phyloP scores from a whole-genome alignment of 2,888 invertebrate genomes.

The Agriopis aurantiaria region DNA sequence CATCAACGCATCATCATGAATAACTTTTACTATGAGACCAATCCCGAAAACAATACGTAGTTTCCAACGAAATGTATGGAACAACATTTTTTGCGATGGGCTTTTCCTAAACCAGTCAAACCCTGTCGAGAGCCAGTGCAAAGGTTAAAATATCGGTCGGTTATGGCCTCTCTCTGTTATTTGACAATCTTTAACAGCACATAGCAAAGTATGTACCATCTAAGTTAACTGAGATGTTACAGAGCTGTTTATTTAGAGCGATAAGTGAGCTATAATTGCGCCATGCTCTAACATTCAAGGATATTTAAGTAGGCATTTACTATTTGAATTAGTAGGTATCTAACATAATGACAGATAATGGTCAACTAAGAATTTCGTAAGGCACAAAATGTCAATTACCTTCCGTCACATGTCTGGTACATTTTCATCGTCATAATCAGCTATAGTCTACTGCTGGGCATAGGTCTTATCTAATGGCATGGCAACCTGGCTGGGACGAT shows the following conservation, averaged over 20 bases:
- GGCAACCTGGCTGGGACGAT: too few species aligned
- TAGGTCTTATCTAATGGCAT: too few species aligned
- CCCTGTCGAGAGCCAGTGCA: too few species aligned
- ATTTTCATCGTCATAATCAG: not conserved
- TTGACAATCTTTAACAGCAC: not conserved
- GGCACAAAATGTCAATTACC: slow-evolving; percentile 13
- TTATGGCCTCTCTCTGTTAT: not conserved
- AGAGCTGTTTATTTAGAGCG: slow-evolving; percentile 22
- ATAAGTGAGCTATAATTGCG: slow-evolving; percentile 30
- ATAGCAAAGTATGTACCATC: not conserved
- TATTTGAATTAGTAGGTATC: slow-evolving; percentile 32
- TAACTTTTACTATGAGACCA: too few species aligned
- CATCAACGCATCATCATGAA: too few species aligned
- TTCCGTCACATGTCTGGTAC: slow-evolving; percentile 15
- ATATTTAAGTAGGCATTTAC: slow-evolving; percentile 40
- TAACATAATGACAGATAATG: slow-evolving; percentile 37
- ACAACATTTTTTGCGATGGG: too few species aligned
- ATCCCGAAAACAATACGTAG: too few species aligned
- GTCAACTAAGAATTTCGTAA: slow-evolving; percentile 29
- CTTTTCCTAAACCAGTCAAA: too few species aligned
- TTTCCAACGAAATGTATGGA: too few species aligned
- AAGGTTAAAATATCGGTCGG: not conserved
- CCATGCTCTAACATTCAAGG: slow-evolving; percentile 39
- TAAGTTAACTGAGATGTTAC: slow-evolving; percentile 35
- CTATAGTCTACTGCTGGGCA: not conserved